Evolutionary conservation across 2,113 vertebrate species (phyloP).

Genomic region (Ictalurus punctatus): DNA sequence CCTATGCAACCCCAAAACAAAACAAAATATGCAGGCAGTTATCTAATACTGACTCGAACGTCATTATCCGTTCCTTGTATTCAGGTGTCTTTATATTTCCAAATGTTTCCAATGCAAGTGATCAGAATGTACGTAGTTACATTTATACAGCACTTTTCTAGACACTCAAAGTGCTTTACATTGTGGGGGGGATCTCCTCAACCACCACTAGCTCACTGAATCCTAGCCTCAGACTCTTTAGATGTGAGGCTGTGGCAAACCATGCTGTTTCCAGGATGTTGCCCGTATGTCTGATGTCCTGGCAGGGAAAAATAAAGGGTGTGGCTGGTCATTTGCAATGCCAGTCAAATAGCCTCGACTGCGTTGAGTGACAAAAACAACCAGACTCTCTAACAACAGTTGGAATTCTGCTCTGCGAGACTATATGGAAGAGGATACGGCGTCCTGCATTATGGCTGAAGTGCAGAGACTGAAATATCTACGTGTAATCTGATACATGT

Average conservation of each 20-base stretch:
- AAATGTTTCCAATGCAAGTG: neutral
- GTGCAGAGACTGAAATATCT: conserved; percentile 5
- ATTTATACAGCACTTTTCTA: no score
- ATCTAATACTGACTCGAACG: neutral
- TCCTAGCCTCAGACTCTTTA: neutral
- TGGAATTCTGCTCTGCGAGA: neutral
- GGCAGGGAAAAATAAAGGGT: neutral
- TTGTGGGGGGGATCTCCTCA: no score
- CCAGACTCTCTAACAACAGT: neutral
- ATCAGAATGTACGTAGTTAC: no score
- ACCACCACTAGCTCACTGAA: neutral
- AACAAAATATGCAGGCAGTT: neutral
- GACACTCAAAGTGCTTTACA: no score
- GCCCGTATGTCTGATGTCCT: neutral
- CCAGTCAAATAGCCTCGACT: conserved; percentile 11
- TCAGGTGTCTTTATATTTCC: neutral
- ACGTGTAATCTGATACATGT: conserved; percentile 32
- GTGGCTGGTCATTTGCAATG: conserved; percentile 19
- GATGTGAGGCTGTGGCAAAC: neutral
- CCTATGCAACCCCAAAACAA: neutral
- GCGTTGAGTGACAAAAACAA: neutral
- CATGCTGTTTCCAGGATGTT: neutral
- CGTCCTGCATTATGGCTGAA: neutral
- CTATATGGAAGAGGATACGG: neutral
- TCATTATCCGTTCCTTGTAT: neutral